Base-by-base conservation (phyloP, 2,888 invertebrate species). In the Cheilosia variabilis region DNA sequence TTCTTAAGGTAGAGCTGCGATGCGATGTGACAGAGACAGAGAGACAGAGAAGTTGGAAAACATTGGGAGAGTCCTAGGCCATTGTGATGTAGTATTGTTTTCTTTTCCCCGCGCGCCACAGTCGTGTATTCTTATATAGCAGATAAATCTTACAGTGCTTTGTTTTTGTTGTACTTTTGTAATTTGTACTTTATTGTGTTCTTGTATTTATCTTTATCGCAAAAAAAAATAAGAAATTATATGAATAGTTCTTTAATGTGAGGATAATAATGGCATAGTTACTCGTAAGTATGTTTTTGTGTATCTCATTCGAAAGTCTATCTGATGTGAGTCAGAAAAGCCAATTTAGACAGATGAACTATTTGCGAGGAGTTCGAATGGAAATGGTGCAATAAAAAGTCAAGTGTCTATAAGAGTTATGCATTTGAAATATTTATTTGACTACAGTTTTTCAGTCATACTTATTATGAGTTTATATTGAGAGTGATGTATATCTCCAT, bases 1-100 rank as follows among this genome's bases (percentile, higher is more conserved):
- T 79, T 72, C 65, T 72, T 79, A 53, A 72, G 65, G 43, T 79
- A 63, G 45, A 58, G 41, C 57, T 52, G 53, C 41, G 52, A 37
- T 37, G 4, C 37, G 37, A 4, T 37, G 13, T 13, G 37, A 13
- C 34, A 63, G 22, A 52, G 43, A 52, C 31, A 31, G 31, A 31
- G 31, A 31, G 31, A 31, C 31, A 50, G 41, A 52, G 52, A 52
- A 72, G 50, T 72, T 79, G 17, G 24, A 63, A 24, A 72, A 79
- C 17, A 58, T 57, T 71, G 50, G 3, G 27, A 22, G 52, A 65
- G 60, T 60, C 58, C 43, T 45, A 45, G 58, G 34, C 17, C 27
- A 53, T n/a, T 24, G 52, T 53, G 53, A 41, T 53, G 41, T 41
- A 57, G 31, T 53, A 52, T 53, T 72, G 37, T 66, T 60, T 66